Base-by-base conservation (phyloP, 2,113 vertebrate genomes). In the Panthera tigris region DNA sequence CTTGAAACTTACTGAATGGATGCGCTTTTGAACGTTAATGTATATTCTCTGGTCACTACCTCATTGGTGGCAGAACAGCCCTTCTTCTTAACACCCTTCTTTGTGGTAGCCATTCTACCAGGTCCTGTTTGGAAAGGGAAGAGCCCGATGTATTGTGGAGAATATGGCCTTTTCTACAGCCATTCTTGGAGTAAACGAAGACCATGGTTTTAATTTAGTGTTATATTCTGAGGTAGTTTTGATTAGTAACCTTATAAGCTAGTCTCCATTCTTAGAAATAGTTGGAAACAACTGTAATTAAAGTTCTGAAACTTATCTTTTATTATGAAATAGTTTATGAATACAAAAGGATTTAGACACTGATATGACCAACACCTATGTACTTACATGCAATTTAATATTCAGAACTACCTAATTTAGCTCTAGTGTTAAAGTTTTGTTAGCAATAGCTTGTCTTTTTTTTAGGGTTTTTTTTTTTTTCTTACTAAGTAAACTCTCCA, bases 351-450 rank as follows among this genome's bases (percentile, higher is more conserved):
- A 36, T 94, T 57, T 88, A 88, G 33, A 82, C 45, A 33, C 25
- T 81, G 33, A 78, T 61, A 50, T 86, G 33, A 39, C 82, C 63
- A 92, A 52, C 33, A 63, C 33, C 50, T 61, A 1, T 78, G 63
- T 14, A 61, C 82, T 80, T 91, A 50, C 4, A 78, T 66, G 39
- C 63, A 71, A 2, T 39, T 86, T 91, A 91, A 86, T 36, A 79
- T 69, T 86, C 36, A 91, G 16, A 95, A 68, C n/a, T 73, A n/a
- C 21, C 31, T 86, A 82, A 65, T 89, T 86, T 86, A 86, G 31
- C 63, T 71, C 48, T 78, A 68, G 88, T 86, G 71, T 91, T 95
- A 39, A 84, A 90, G 21, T 84, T 89, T 79, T 68, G 39, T 89
- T 39, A 27, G 19, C 1, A 4, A 41, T 84, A 27, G 16, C 69